These are phyloP conservation scores for Erebia epiphron DNA, from an alignment of 2,888 invertebrate genomes.

Conservation along the genomic window DNA sequence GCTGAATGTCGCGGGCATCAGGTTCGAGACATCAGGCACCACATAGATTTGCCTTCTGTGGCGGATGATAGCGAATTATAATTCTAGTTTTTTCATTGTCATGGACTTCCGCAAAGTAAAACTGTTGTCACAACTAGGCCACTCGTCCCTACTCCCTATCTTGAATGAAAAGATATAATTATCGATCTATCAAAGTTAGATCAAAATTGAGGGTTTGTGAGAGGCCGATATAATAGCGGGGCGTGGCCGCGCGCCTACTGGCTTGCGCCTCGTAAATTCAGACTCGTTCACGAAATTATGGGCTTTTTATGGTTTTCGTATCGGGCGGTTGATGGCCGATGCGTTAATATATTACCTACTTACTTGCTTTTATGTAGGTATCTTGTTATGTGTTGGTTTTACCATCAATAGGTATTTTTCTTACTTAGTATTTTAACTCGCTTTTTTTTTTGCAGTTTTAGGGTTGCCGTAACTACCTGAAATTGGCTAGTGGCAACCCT, in stretches of 20 bases:
- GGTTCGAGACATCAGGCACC: too few species aligned
- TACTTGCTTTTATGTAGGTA: not conserved
- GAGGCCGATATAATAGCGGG: slow-evolving; percentile 54
- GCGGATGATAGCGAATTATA: too few species aligned
- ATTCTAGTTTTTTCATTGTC: too few species aligned
- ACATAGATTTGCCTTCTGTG: too few species aligned
- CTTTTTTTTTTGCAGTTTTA: not conserved
- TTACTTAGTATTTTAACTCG: not conserved
- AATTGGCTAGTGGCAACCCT: too few species aligned
- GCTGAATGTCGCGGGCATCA: too few species aligned
- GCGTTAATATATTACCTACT: slow-evolving; percentile 4
- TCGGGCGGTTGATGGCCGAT: slow-evolving; percentile 27
- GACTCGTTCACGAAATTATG: slow-evolving; percentile 51
- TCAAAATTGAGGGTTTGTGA: slow-evolving; percentile 22
- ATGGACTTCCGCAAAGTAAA: too few species aligned
- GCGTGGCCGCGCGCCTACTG: slow-evolving; percentile 58
- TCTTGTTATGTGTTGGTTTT: not conserved
- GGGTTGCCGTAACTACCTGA: too few species aligned
- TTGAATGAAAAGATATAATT: not conserved
- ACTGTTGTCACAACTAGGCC: too few species aligned
- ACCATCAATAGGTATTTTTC: not conserved
- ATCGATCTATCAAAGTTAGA: slow-evolving; percentile 15
- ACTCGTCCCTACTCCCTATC: too few species aligned
- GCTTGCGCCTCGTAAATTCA: slow-evolving; percentile 52
- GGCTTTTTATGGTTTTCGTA: slow-evolving; percentile 34